phyloP scores from a whole-genome alignment of 2,888 invertebrate genomes.

The Drosophila seclusa region DNA sequence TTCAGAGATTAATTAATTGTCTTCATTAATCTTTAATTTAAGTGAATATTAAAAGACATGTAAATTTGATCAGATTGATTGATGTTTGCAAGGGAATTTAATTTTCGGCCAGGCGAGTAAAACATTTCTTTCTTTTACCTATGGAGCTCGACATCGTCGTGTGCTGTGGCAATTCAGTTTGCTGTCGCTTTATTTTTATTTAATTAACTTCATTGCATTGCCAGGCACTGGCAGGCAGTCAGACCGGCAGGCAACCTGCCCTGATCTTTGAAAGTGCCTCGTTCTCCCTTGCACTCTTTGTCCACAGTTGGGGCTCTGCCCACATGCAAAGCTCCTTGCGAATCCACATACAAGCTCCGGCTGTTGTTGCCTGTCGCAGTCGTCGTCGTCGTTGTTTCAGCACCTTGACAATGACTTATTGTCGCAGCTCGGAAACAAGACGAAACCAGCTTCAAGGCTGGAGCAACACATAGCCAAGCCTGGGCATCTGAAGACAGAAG shows the following conservation, averaged over 20 bases:
- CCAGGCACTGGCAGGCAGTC: conserved; percentile 27
- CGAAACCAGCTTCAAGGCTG: conserved; percentile 19
- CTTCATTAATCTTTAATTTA: background rate
- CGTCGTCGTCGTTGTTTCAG: conserved; percentile 62
- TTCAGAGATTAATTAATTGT: background rate
- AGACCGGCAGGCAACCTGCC: conserved; percentile 40
- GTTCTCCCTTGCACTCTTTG: conserved; percentile 10
- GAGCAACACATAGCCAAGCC: conserved; percentile 19
- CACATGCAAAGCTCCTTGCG: conserved; percentile 63
- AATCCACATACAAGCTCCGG: conserved; percentile 32
- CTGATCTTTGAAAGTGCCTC: conserved; percentile 15
- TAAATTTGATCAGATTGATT: background rate
- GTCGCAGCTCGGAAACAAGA: conserved; percentile 45
- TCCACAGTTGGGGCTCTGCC: conserved; percentile 37
- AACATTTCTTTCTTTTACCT: background rate
- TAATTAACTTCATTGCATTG: conserved; percentile 76
- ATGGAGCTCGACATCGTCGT: conserved; percentile 24
- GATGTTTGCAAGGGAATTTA: background rate
- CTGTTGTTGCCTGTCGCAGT: conserved; percentile 57
- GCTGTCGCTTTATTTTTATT: conserved; percentile 76
- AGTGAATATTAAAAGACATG: background rate
- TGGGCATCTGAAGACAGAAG: background rate
- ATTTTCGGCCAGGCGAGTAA: background rate
- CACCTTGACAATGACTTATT: conserved; percentile 79
- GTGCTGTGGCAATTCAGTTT: conserved; percentile 67